Percentiles rank a stretch among this genome's conserved stretches.
These are phyloP conservation scores for Psilopogon haemacephalus DNA, from an alignment of 2,113 vertebrate species.

Conservation along the genomic window DNA sequence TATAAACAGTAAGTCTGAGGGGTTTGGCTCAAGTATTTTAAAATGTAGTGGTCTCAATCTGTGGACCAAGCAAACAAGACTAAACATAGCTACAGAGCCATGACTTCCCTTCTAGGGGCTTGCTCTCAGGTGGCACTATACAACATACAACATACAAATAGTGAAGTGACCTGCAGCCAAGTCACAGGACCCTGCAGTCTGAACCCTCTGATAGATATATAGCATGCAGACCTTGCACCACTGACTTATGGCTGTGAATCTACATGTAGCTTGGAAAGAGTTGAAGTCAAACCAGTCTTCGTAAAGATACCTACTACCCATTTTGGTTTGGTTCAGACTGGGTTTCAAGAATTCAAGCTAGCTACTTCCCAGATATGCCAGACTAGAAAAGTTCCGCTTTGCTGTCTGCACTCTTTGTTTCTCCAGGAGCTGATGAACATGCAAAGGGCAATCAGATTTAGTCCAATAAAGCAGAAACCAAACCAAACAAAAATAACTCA, in stretches of 20 bases:
- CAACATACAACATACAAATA: not conserved
- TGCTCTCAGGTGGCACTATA: not conserved
- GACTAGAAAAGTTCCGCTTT: not conserved
- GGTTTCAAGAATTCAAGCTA: not conserved
- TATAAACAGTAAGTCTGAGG: not conserved
- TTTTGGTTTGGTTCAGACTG: not conserved
- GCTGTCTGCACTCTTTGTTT: not conserved
- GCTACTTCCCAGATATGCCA: not conserved
- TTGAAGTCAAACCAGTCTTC: not conserved
- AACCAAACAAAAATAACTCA: too few species aligned
- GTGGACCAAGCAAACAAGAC: not conserved
- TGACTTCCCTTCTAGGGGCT: not conserved
- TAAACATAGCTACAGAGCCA: not conserved
- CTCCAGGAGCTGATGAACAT: not conserved
- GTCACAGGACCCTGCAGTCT: accelerated
- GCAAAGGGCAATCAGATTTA: not conserved
- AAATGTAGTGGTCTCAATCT: not conserved
- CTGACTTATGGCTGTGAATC: not conserved
- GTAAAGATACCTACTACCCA: not conserved
- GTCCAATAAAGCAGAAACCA: not conserved
- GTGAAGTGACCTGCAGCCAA: accelerated
- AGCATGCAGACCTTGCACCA: not conserved
- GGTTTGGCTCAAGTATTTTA: not conserved
- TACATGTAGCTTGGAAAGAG: not conserved
- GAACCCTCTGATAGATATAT: not conserved